Percentiles rank a stretch among this genome's conserved stretches.
These are phyloP conservation scores for Lepetodrilus schrolli DNA, from an alignment of 2,888 invertebrate genomes.

Conservation along the genomic window DNA sequence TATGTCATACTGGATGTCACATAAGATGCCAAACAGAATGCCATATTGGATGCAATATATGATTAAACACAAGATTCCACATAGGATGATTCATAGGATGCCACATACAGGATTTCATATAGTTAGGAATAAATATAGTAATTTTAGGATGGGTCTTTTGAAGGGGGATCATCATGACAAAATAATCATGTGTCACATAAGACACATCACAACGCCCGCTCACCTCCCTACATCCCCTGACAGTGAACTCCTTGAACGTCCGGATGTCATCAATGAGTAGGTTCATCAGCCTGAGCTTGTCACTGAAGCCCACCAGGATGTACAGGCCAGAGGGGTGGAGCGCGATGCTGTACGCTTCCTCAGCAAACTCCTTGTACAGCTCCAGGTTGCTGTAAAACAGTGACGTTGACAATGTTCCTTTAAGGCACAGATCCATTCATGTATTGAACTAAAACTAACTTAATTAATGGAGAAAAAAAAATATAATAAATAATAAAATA, in stretches of 20 bases:
- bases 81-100: too few species aligned
- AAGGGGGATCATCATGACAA: neutral
- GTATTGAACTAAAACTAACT: neutral
- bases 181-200: neutral
- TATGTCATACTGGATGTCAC: too few species aligned
- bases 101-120: too few species aligned
- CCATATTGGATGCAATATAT: too few species aligned
- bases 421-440: neutral
- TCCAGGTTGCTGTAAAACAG: conserved; percentile 78
- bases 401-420: neutral
- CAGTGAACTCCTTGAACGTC: conserved; percentile 82
- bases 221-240: conserved; percentile 84
- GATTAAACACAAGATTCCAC: too few species aligned
- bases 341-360: conserved; percentile 87
- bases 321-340: conserved; percentile 87
- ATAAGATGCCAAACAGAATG: too few species aligned
- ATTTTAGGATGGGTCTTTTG: too few species aligned
- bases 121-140: too few species aligned
- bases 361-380: conserved; percentile 84
- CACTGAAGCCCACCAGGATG: conserved; percentile 90
- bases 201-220: neutral
- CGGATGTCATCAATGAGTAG: conserved; percentile 90
- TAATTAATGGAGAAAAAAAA: neutral
- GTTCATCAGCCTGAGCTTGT: conserved; percentile 90
- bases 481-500: neutral